Conservation (phyloP, 1,140 invertebrate genomes). For the Subanguina moxae region DNA sequence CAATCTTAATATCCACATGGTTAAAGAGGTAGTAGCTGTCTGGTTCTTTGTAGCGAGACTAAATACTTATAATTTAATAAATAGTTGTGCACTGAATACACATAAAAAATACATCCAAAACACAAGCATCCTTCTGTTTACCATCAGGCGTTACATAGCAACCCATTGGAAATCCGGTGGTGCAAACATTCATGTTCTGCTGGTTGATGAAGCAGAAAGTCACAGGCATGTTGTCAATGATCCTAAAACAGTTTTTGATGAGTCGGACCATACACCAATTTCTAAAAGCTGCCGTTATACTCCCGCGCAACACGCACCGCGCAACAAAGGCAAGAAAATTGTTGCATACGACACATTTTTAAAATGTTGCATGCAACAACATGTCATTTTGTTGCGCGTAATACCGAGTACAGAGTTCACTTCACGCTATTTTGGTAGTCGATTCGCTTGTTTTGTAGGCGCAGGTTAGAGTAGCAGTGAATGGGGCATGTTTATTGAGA, state of each 20-base stretch:
- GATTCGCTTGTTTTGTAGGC: too few species aligned
- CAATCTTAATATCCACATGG: conserved; percentile 87
- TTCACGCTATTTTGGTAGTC: too few species aligned
- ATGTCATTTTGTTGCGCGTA: too few species aligned
- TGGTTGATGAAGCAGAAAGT: conserved; percentile 79
- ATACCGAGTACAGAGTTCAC: too few species aligned
- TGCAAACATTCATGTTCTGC: conserved; percentile 76
- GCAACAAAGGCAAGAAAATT: too few species aligned
- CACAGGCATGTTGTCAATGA: conserved; percentile 84
- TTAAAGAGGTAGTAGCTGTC: conserved; percentile 89
- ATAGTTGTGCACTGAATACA: not conserved
- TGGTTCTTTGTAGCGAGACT: conserved; percentile 61
- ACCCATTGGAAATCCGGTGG: conserved; percentile 94
- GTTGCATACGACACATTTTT: too few species aligned
- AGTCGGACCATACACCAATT: not conserved
- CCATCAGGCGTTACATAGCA: conserved; percentile 69
- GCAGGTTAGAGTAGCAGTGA: too few species aligned
- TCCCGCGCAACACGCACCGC: too few species aligned
- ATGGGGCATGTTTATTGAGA: too few species aligned
- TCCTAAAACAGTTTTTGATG: conserved; percentile 56
- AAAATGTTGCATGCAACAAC: too few species aligned
- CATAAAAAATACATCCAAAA: conserved; percentile 64
- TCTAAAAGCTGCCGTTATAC: too few species aligned
- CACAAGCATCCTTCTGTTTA: conserved; percentile 67
- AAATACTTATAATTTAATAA: not conserved